A percentile compares a stretch with the other conserved stretches of the same genome.
Conservation (phyloP, 2,888 invertebrate species). For the Athalia circularis region DNA sequence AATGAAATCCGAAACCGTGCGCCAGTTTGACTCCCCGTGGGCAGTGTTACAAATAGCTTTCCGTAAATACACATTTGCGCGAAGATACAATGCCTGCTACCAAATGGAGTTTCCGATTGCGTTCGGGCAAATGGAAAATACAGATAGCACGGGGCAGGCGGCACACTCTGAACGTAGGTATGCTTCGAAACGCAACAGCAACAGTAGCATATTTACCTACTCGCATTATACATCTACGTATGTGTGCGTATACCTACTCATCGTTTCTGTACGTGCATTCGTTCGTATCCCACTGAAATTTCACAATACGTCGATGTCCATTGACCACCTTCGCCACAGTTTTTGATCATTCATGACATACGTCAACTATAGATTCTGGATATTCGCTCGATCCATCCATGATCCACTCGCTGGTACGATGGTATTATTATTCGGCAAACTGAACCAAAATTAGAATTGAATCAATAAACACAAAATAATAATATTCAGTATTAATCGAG, state of each 20-base stretch:
- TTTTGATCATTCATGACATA: conserved; percentile 15
- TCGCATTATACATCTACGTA: conserved; percentile 3
- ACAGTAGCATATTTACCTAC: not conserved
- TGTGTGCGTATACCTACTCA: not conserved
- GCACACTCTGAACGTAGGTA: conserved; percentile 3
- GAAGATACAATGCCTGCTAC: conserved; percentile 44
- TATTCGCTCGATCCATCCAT: conserved; percentile 19
- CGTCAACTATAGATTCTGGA: conserved; percentile 9
- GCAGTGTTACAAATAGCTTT: conserved; percentile 44
- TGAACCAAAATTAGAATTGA: too few relatives aligned
- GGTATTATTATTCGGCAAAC: not conserved
- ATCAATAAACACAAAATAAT: too few relatives aligned
- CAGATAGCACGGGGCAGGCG: conserved; percentile 20
- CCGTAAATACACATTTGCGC: conserved; percentile 42
- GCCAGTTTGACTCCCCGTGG: conserved; percentile 41
- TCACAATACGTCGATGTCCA: not conserved
- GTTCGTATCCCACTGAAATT: not conserved
- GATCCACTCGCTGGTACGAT: not conserved
- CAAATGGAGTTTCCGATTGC: conserved; percentile 43
- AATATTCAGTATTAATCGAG: too few relatives aligned
- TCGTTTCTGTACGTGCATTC: conserved; percentile 1
- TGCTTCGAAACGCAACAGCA: not conserved
- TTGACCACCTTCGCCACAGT: too few relatives aligned
- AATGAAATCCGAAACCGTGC: conserved; percentile 39
- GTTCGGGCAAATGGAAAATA: conserved; percentile 43